A percentile compares a stretch with the other conserved stretches of the same genome.
phyloP scores from a whole-genome alignment of 2,797 vertebrate genomes.

The Gymnothorax reevesii region DNA sequence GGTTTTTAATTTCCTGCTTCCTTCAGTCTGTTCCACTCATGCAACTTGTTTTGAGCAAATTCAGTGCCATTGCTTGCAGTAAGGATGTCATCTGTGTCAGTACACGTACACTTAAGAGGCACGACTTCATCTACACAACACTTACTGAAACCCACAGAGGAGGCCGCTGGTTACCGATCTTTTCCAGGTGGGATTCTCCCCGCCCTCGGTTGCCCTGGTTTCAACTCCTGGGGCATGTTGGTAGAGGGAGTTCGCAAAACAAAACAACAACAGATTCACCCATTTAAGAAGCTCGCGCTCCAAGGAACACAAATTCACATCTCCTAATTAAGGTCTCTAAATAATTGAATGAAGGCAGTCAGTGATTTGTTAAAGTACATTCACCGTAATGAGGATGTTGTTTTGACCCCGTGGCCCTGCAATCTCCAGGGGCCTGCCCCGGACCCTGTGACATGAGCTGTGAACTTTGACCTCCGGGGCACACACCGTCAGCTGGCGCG shows the following conservation, averaged over 20 bases:
- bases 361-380: conserved; percentile 32
- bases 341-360: conserved; percentile 30
- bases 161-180: conserved; percentile 15
- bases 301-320: conserved; percentile 9
- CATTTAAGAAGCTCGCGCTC: conserved; percentile 3
- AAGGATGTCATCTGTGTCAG: conserved; percentile 27
- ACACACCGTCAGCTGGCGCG: conserved; percentile 1
- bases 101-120: conserved; percentile 24
- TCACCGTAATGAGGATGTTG: conserved; percentile 31
- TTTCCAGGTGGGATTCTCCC: conserved; percentile 34
- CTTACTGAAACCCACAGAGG: conserved; percentile 15
- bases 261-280: conserved; percentile 9
- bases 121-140: conserved; percentile 1
- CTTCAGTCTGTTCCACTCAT: conserved; percentile 20
- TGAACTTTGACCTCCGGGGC: conserved; percentile 35
- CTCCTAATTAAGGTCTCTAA: conserved; percentile 26
- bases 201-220: conserved; percentile 30
- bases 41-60: conserved; percentile 24
- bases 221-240: conserved; percentile 17
- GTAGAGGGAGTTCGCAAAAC: conserved; percentile 15
- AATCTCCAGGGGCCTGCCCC: conserved; percentile 28
- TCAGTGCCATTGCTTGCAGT: conserved; percentile 17
- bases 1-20: conserved; percentile 37
- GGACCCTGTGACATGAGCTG: conserved; percentile 2
- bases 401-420: conserved; percentile 24